Conservation (phyloP, 1,140 invertebrate genomes). For the Steinernema feltiae region DNA sequence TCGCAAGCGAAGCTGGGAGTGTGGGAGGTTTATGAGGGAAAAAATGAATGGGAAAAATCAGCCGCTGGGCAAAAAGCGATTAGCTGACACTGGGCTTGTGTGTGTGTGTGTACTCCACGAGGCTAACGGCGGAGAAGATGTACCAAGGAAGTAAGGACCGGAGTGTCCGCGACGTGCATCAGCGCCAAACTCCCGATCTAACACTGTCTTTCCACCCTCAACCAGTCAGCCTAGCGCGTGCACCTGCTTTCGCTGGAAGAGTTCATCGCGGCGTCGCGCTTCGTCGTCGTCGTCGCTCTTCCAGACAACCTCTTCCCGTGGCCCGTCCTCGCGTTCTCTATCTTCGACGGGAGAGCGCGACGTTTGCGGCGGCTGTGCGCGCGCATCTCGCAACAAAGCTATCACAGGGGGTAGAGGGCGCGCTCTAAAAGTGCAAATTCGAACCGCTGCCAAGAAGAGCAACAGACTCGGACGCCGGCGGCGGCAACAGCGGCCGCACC, state of each 20-base stretch:
- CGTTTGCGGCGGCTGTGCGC: not conserved
- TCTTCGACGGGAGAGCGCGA: no score
- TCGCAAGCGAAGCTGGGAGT: not conserved
- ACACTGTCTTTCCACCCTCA: no score
- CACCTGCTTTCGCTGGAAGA: not conserved
- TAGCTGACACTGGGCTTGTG: no score
- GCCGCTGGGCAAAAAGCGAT: slow-evolving; percentile 4
- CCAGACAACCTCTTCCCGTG: not conserved
- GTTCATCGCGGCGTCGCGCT: not conserved
- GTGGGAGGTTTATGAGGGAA: not conserved
- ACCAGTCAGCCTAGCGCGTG: no score
- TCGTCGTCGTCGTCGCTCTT: not conserved
- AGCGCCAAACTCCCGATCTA: not conserved
- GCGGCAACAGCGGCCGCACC: not conserved
- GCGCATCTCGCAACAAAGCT: not conserved
- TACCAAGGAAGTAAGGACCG: not conserved
- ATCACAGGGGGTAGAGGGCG: no score
- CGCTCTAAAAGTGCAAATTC: not conserved
- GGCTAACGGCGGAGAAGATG: not conserved
- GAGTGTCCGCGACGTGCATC: not conserved
- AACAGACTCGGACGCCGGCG: not conserved
- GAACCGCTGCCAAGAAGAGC: slow-evolving; percentile 10
- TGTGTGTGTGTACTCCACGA: no score
- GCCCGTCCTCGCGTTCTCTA: not conserved
- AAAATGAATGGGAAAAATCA: not conserved